Evolutionary conservation across 1,140 invertebrate genomes (phyloP), one percentile per base, ranked within the genome.

Genomic region (Periplaneta americana): DNA sequence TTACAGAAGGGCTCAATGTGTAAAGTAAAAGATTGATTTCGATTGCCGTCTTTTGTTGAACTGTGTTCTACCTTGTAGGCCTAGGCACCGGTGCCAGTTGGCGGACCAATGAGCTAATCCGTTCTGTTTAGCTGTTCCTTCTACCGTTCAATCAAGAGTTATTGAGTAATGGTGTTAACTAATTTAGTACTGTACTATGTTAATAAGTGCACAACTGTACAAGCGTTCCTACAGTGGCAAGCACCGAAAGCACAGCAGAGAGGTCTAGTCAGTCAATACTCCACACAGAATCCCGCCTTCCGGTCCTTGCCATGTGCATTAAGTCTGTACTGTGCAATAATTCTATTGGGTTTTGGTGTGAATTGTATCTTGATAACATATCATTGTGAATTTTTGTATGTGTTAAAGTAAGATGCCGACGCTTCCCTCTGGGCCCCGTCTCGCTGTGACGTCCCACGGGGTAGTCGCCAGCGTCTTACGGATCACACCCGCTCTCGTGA

Each of bases 361-460:
- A 83, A 79, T 83, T 83, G 82, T 83, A 81, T 83, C 82, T 83
- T 83, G 74, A 81, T 81, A 83, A 83, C 82, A 83, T 83, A 83
- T 83, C 82, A 83, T 83, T 83, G 82, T 83, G 80, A 80, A 79
- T 82, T 83, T 83, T 80, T 82, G 82, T 82, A 81, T 83, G 77
- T 81, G 81, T 83, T 81, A 37, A 66, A 57, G 74, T 80, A 83
- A 81, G 82, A 83, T 83, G 80, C 80, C 79, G 31, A 37, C 81
- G 75, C 78, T 81, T 81, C 36, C 78, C 80, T 81, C 36, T 79
- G 57, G 31, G 36, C 74, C 36, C 32, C 74, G 35, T 34, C 13
- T 35, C 28, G 22, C 15, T 75, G 17, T 34, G 57, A 33, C 39
- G 10, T n/a, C 34, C 34, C 39, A 82, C 36, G 34, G 82, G 57